Evolutionary conservation across 2,113 vertebrate genomes (phyloP), one percentile per base, ranked within the genome.

Genomic region (Dinomys branickii): DNA sequence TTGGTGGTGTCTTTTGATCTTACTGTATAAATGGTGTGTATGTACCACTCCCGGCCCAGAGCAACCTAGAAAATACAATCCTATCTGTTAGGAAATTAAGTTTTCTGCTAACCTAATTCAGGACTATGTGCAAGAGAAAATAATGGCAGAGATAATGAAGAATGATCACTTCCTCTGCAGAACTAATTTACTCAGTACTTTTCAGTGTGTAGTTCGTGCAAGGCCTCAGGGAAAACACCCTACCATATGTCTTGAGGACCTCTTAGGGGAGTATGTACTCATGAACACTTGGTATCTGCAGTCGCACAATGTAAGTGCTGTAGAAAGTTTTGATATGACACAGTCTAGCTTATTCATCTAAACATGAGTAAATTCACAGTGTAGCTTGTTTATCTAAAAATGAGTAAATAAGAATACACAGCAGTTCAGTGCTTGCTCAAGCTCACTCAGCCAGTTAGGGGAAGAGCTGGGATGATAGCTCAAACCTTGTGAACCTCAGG

Each of bases 21-120:
- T 6, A 99, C 99, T 0, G 99, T 99, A 97, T 99, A 99, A 97
- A 99, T 99, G 5, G 99, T 99, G 95, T 99, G 99, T 89, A 99
- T 98, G 35, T 99, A 99, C 99, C 99, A 99, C 97, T 99, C 99
- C 8, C 99, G 98, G 5, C 99, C 99, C 50, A 99, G 98, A 41
- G 99, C 98, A 28, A 99, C 99, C 99, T 99, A 95, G 84, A 97
- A 98, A 89, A 97, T 77, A 98, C 35, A 80, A 28, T 26, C 50
- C 16, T 30, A 12, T 1, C n/a, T 2, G 4, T 97, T 84, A 97
- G 94, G 33, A 73, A 56, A 63, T 65, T 7, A 17, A 38, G 47
- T 38, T 33, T 33, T 26, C 50, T 7, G 6, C 2, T n/a, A 22
- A 59, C 65, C 82, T 28, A 9, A 38, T 44, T 20, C 1, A 54